Evolutionary conservation across 2,888 invertebrate genomes (phyloP).

Genomic region (Drosophila kambysellisi): DNA sequence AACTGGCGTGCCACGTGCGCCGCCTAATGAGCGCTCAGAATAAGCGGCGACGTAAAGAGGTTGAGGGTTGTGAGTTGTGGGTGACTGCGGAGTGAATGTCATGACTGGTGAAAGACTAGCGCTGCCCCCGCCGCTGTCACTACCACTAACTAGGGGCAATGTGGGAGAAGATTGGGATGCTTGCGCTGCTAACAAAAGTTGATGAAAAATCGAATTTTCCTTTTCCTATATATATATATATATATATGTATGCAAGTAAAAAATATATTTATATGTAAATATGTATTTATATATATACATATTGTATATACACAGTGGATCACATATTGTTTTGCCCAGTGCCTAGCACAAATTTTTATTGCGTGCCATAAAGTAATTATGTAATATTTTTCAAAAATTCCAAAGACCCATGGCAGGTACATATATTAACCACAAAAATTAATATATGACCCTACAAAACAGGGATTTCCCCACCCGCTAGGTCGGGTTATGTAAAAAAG

Average conservation of each 20-base stretch:
- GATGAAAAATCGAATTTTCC: constrained; percentile 72
- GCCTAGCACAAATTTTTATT: too few relatives aligned
- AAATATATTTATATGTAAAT: constrained; percentile 3
- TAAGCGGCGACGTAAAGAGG: constrained; percentile 66
- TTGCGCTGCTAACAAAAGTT: constrained; percentile 68
- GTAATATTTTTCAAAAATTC: too few relatives aligned
- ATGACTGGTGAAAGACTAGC: constrained; percentile 61
- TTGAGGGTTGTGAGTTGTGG: constrained; percentile 12
- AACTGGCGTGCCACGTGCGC: constrained; percentile 70
- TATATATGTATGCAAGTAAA: not conserved
- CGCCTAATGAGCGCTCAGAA: constrained; percentile 80
- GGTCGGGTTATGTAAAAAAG: too few relatives aligned
- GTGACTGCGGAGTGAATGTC: constrained; percentile 50
- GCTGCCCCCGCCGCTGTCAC: not conserved
- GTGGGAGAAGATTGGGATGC: constrained; percentile 33
- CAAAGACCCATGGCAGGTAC: too few relatives aligned
- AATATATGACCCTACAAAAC: too few relatives aligned
- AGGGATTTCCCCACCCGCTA: too few relatives aligned
- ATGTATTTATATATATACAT: not conserved
- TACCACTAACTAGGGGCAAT: constrained; percentile 26
- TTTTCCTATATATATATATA: constrained; percentile 3
- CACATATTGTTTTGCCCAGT: too few relatives aligned
- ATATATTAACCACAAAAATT: too few relatives aligned
- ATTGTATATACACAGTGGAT: constrained; percentile 7
- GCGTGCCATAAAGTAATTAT: too few relatives aligned